A percentile compares a stretch with the other conserved stretches of the same genome.
phyloP scores from a whole-genome alignment of 2,797 vertebrate species.

The Amniataba percoides region DNA sequence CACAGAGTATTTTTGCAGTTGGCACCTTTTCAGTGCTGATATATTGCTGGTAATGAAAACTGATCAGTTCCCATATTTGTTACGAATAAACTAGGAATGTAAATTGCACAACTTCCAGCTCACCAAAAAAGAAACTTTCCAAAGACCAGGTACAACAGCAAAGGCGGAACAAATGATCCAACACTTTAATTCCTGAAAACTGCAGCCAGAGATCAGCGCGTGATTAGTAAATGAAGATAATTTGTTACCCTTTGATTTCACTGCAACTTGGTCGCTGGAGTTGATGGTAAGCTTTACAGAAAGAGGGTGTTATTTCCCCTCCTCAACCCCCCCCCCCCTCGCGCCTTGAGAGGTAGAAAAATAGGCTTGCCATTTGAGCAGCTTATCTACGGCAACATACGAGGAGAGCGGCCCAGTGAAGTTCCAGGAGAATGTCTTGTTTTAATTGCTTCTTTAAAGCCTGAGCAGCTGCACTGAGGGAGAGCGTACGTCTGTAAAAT shows the following conservation, averaged over 20 bases:
- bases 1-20: not conserved
- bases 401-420: conserved; percentile 63
- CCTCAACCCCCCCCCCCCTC: conserved; percentile 10
- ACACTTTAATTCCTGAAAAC: not conserved
- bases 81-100: not conserved
- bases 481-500: conserved; percentile 61
- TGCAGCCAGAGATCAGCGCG: conserved; percentile 16
- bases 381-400: conserved; percentile 72
- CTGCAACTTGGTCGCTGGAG: conserved; percentile 7
- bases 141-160: not conserved
- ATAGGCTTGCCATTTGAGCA: conserved; percentile 63
- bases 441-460: conserved; percentile 82
- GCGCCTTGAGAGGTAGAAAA: conserved; percentile 62
- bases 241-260: conserved; percentile 30
- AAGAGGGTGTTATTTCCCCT: conserved; percentile 13
- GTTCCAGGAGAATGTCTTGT: conserved; percentile 74
- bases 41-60: not conserved
- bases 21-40: not conserved
- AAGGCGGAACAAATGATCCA: conserved; percentile 10
- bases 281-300: conserved; percentile 33
- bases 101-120: not conserved
- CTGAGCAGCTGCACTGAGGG: conserved; percentile 62
- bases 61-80: not conserved
- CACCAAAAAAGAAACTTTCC: too few species aligned
- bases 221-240: conserved; percentile 46